Percentiles rank a stretch among this genome's conserved stretches.
These are phyloP conservation scores for Botia almorhae DNA, from an alignment of 2,797 vertebrate genomes.

Conservation along the genomic window DNA sequence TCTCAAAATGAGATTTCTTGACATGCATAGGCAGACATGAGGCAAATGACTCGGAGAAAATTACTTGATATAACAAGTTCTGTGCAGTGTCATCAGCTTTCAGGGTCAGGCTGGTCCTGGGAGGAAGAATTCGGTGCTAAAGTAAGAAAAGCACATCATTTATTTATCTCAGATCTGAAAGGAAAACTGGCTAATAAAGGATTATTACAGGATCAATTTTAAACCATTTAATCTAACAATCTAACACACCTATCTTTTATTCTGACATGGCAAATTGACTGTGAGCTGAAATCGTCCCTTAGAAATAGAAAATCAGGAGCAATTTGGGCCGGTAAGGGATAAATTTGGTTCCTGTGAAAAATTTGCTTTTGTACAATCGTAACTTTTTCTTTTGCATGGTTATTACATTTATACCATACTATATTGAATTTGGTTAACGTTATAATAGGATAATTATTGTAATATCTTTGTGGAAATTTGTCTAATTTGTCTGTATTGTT, in stretches of 20 bases:
- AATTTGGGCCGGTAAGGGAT: not conserved
- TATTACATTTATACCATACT: not conserved
- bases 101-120: not conserved
- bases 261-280: slow-evolving; percentile 2
- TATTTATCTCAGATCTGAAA: slow-evolving; percentile 20
- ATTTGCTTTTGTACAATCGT: not conserved
- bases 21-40: not conserved
- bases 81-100: not conserved
- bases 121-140: slow-evolving; percentile 3
- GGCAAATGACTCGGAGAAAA: not conserved
- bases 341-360: slow-evolving; percentile 8
- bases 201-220: slow-evolving; percentile 11
- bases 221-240: not conserved
- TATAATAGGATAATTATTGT: not conserved
- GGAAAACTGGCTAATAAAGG: not conserved
- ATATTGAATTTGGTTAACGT: too few species aligned
- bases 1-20: not conserved
- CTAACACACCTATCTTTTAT: not conserved
- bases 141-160: slow-evolving; percentile 7
- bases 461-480: not conserved
- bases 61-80: not conserved
- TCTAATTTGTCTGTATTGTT: not conserved
- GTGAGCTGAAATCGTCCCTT: not conserved
- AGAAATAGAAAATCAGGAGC: slow-evolving; percentile 1
- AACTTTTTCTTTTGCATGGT: not conserved